These are phyloP conservation scores for Littorina saxatilis DNA, from an alignment of 1,140 invertebrate species.

Conservation along the genomic window DNA sequence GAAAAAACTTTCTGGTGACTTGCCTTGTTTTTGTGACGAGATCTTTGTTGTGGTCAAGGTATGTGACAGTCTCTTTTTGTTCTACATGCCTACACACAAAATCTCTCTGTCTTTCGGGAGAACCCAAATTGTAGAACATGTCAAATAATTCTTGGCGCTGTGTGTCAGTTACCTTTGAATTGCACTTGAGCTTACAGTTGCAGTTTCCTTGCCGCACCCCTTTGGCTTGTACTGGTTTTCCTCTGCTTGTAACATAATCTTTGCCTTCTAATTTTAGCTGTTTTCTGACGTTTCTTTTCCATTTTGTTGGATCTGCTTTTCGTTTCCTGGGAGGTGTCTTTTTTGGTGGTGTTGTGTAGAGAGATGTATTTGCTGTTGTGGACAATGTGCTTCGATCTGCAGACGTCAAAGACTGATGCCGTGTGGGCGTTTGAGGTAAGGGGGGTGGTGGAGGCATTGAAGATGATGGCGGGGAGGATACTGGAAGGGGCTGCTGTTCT, in stretches of 20 bases:
- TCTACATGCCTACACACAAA: conserved; percentile 38
- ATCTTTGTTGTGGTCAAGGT: conserved; percentile 17
- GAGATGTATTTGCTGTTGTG: neutral
- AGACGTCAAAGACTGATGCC: neutral
- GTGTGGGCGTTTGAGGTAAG: neutral
- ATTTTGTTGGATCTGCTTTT: neutral
- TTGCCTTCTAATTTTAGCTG: conserved; percentile 2
- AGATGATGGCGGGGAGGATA: neutral
- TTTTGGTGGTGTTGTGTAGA: conserved; percentile 8
- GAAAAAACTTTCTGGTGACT: conserved; percentile 23
- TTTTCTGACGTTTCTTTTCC: conserved; percentile 41
- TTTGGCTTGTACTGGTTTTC: conserved; percentile 24
- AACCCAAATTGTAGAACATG: conserved; percentile 24
- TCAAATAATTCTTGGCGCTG: conserved; percentile 31
- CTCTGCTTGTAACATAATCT: conserved; percentile 17
- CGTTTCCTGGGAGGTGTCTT: conserved; percentile 27
- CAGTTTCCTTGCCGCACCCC: conserved; percentile 17
- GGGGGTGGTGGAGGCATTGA: conserved; percentile 10
- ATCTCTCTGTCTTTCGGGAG: conserved; percentile 16
- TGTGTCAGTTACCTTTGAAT: conserved; percentile 41
- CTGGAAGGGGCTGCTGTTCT: neutral
- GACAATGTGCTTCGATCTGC: neutral
- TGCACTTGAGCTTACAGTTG: conserved; percentile 43
- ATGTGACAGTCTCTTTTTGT: conserved; percentile 21
- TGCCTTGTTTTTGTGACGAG: conserved; percentile 14